phyloP scores from a whole-genome alignment of 2,113 vertebrate species.

The Psittacara wagleri region DNA sequence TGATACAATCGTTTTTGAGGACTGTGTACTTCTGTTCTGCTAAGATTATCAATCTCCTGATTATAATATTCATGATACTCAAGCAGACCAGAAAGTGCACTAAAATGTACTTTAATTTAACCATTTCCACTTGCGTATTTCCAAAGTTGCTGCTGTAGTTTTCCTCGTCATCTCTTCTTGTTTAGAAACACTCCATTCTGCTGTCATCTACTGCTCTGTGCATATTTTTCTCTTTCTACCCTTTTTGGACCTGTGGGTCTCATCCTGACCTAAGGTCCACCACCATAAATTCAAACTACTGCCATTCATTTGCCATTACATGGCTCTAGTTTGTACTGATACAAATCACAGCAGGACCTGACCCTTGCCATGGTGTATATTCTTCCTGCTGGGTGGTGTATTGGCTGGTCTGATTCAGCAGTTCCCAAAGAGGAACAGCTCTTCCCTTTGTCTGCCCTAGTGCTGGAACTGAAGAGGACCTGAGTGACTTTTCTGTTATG shows the following conservation, averaged over 20 bases:
- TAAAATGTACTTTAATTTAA: constrained; percentile 20
- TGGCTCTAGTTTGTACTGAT: neutral
- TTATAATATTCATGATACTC: constrained; percentile 62
- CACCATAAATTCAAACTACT: neutral
- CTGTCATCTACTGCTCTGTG: neutral
- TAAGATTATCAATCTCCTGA: constrained; percentile 54
- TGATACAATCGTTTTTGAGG: constrained; percentile 63
- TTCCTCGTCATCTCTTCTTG: neutral
- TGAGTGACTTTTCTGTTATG: neutral
- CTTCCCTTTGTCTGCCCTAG: neutral
- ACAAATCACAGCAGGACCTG: neutral
- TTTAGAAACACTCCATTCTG: neutral
- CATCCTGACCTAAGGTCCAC: neutral
- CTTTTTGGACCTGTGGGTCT: neutral
- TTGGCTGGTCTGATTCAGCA: neutral
- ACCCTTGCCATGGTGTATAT: neutral
- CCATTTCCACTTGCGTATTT: neutral
- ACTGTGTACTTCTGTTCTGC: constrained; percentile 36
- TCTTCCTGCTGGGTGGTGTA: rapidly evolving
- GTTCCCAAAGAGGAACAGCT: neutral
- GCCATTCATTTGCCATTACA: neutral
- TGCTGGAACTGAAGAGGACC: neutral
- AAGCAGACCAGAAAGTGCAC: constrained; percentile 2
- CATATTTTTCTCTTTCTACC: neutral
- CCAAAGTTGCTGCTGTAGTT: neutral